phyloP scores from a whole-genome alignment of 1,140 invertebrate genomes.

The Anastatus disparis region DNA sequence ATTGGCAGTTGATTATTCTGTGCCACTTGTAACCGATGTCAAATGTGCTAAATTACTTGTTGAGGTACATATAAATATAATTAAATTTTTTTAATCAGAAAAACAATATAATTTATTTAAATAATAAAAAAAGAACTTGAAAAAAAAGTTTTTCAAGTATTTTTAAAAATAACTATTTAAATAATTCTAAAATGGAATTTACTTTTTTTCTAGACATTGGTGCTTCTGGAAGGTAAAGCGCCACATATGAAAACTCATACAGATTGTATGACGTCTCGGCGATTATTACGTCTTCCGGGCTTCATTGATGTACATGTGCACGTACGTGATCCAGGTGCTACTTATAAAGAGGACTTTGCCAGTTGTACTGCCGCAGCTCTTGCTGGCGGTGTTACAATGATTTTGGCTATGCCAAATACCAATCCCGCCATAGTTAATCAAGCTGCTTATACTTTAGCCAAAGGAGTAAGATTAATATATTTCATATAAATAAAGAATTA shows the following conservation, averaged over 20 bases:
- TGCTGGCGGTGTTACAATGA: slow-evolving; percentile 96
- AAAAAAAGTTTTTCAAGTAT: no score
- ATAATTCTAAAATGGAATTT: slow-evolving; percentile 1
- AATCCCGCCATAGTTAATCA: slow-evolving; percentile 91
- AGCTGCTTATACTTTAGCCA: slow-evolving; percentile 78
- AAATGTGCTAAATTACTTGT: no score
- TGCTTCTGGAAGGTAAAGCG: slow-evolving; percentile 75
- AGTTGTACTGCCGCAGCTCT: slow-evolving; percentile 95
- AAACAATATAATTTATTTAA: no score
- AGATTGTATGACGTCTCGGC: slow-evolving; percentile 93
- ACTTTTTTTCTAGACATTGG: slow-evolving; percentile 84
- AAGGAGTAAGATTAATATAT: slow-evolving; percentile 85
- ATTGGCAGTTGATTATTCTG: slow-evolving; percentile 96
- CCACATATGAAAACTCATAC: slow-evolving; percentile 92
- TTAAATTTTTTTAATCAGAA: no score
- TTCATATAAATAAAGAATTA: no score
- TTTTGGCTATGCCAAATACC: slow-evolving; percentile 99
- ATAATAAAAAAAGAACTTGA: no score
- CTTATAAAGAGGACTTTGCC: slow-evolving; percentile 96
- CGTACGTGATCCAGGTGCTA: slow-evolving; percentile 93
- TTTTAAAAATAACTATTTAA: no score
- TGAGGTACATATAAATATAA: no score
- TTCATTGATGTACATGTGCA: slow-evolving; percentile 99
- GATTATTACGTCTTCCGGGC: slow-evolving; percentile 90
- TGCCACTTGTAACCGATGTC: slow-evolving; percentile 97